Evolutionary conservation across 2,797 vertebrate genomes (phyloP).

Genomic region (Brachyalestes nurse): DNA sequence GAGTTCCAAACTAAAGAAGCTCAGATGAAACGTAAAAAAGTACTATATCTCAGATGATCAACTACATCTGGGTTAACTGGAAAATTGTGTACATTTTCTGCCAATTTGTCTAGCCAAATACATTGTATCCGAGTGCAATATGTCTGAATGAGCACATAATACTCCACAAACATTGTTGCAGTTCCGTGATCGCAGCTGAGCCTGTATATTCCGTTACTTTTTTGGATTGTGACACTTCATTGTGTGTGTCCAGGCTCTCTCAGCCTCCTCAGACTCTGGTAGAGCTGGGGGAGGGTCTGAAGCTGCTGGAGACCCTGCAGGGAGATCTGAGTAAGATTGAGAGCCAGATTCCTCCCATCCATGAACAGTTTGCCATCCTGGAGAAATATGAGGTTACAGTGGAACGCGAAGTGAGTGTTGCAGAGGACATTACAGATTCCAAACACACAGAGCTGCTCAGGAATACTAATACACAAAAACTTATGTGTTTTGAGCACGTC

Average conservation of each 20-base stretch:
- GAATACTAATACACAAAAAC: slow-evolving; percentile 2
- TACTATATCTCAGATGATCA: too few relatives aligned
- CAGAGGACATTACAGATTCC: slow-evolving; percentile 11
- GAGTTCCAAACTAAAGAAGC: too few relatives aligned
- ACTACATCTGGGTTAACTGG: too few relatives aligned
- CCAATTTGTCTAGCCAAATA: too few relatives aligned
- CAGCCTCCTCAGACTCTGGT: slow-evolving; percentile 76
- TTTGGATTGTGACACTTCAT: not conserved
- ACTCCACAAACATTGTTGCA: too few relatives aligned
- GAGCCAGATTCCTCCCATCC: slow-evolving; percentile 79
- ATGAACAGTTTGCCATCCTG: slow-evolving; percentile 86
- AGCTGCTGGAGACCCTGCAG: slow-evolving; percentile 80
- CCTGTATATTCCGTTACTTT: not conserved
- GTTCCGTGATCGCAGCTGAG: not conserved
- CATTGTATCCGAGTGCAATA: not conserved
- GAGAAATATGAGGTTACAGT: slow-evolving; percentile 84
- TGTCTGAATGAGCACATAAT: not conserved
- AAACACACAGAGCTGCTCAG: not conserved
- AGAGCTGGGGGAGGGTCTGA: slow-evolving; percentile 76
- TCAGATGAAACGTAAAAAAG: too few relatives aligned
- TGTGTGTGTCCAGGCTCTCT: slow-evolving; percentile 67
- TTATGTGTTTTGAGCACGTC: not conserved
- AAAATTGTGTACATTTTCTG: too few relatives aligned
- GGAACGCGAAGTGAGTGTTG: slow-evolving; percentile 74
- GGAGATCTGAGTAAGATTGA: slow-evolving; percentile 74